phyloP scores from a whole-genome alignment of 2,797 vertebrate genomes.

The Sebastes hopkinsi region DNA sequence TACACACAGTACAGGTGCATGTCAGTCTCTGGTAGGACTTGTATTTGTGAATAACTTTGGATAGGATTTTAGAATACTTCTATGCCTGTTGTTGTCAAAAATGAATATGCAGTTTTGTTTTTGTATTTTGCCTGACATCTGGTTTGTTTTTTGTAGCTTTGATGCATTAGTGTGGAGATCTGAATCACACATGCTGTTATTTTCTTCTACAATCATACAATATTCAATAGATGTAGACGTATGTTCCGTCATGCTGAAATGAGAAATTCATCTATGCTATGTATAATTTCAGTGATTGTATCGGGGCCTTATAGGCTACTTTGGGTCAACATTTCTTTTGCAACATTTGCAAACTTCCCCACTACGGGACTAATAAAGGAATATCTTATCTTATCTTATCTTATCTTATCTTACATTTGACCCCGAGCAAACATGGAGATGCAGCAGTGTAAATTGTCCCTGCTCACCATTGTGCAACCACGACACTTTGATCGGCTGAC shows the following conservation, averaged over 20 bases:
- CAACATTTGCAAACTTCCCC: no score
- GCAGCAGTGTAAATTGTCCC: neutral
- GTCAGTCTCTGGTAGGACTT: neutral
- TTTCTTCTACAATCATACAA: neutral
- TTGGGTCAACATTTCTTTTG: neutral
- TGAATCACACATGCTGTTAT: constrained; percentile 67
- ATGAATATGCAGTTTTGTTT: neutral
- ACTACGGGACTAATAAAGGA: no score
- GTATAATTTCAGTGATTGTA: neutral
- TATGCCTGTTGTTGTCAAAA: neutral
- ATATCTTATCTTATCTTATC: no score
- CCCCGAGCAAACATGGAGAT: neutral
- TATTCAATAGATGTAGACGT: neutral
- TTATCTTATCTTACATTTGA: no score
- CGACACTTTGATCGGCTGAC: constrained; percentile 72
- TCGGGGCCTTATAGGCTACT: neutral
- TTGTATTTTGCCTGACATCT: neutral
- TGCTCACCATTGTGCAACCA: constrained; percentile 85
- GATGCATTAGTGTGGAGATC: constrained; percentile 85
- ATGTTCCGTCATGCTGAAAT: neutral
- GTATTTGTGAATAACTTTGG: neutral
- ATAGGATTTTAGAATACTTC: neutral
- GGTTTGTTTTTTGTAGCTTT: constrained; percentile 66
- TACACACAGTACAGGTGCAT: neutral
- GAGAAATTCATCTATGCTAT: neutral